phyloP scores from a whole-genome alignment of 2,113 vertebrate species.

The Cnemophilus loriae region DNA sequence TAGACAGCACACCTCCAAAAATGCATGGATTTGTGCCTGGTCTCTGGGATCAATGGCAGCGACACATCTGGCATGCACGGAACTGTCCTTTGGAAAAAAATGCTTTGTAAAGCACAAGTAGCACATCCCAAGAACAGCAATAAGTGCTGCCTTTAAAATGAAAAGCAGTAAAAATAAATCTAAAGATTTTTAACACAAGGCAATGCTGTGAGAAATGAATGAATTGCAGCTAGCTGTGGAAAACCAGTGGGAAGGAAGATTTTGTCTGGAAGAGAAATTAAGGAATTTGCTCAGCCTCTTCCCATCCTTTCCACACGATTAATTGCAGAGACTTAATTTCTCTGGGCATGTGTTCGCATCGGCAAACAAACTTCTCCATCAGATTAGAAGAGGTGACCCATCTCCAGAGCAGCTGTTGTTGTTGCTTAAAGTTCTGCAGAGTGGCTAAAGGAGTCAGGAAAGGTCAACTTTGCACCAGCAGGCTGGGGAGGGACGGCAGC shows the following conservation, averaged over 20 bases:
- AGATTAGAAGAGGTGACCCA: not conserved
- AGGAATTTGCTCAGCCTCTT: not conserved
- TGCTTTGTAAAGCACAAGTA: not conserved
- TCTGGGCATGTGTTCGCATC: not conserved
- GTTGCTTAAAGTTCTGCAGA: not conserved
- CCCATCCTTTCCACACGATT: not conserved
- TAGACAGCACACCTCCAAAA: not conserved
- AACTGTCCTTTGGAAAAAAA: not conserved
- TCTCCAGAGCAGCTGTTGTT: not conserved
- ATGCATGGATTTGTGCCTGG: not conserved
- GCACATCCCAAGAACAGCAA: not conserved
- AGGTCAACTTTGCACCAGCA: not conserved
- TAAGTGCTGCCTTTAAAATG: not conserved
- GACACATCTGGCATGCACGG: not conserved
- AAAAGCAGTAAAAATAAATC: not conserved
- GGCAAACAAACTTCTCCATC: not conserved
- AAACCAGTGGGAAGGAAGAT: not conserved
- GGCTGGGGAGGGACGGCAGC: not conserved
- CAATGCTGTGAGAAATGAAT: not conserved
- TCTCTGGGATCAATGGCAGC: not conserved
- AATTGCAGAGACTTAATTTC: not conserved
- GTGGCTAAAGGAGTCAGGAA: not conserved
- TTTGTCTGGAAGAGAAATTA: not conserved
- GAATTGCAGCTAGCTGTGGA: not conserved
- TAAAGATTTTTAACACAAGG: not conserved